Percentiles rank a stretch among this genome's conserved stretches.
Evolutionary conservation across 2,113 vertebrate species (phyloP).

Genomic region (Fukomys damarensis): DNA sequence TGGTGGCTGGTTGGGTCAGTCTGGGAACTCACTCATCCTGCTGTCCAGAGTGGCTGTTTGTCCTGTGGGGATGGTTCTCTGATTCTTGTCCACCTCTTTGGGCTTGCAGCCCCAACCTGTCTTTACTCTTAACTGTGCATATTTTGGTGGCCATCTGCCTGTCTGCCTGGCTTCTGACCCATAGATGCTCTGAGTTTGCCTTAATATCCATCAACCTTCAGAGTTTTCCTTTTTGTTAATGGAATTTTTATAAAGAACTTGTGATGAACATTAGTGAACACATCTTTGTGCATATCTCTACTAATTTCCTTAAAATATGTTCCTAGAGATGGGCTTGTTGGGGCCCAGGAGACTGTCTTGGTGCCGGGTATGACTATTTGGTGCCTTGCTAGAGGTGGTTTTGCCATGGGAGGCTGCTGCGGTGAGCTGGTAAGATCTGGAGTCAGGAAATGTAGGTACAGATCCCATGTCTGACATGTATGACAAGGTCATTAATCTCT

Average conservation of each 20-base stretch:
- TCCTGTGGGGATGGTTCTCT: not conserved
- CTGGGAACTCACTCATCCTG: not conserved
- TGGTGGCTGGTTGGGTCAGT: not conserved
- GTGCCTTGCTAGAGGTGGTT: not conserved
- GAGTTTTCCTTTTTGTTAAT: not conserved
- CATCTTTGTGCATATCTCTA: not conserved
- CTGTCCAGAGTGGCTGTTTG: not conserved
- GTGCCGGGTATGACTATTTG: not conserved
- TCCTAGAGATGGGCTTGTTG: not conserved
- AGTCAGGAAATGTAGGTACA: not conserved
- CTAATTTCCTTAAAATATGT: not conserved
- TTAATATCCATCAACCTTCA: not conserved
- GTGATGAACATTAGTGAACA: not conserved
- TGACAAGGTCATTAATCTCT: not conserved
- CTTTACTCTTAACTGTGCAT: not conserved
- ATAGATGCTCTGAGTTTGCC: not conserved
- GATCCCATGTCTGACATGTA: not conserved
- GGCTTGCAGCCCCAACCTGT: fast-evolving
- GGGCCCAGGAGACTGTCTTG: not conserved
- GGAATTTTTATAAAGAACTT: not conserved
- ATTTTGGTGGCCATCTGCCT: not conserved
- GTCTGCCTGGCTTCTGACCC: not conserved
- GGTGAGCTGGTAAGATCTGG: not conserved
- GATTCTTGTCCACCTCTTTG: not conserved
- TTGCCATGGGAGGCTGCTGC: not conserved